Conservation (phyloP, 1,140 invertebrate species). For the Lepidurus couesii region DNA sequence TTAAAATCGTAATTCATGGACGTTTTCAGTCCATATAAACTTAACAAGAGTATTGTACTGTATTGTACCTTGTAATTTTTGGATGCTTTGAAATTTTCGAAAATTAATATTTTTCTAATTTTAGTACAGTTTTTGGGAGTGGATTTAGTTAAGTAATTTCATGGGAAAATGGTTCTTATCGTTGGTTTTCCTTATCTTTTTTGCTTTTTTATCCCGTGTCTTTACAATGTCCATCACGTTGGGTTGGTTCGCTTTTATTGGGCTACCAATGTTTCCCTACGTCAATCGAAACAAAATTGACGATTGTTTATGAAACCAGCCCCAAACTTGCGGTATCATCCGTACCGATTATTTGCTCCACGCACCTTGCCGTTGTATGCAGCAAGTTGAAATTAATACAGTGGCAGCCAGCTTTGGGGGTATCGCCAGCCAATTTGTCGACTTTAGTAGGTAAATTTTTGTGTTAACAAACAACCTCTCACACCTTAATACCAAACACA, state of each 20-base stretch:
- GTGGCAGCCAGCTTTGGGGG: slow-evolving; percentile 60
- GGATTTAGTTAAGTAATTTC: not conserved
- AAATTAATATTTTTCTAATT: no score
- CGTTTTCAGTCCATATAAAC: no score
- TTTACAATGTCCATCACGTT: not conserved
- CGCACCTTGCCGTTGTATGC: slow-evolving; percentile 37
- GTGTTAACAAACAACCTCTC: slow-evolving; percentile 25
- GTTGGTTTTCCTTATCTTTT: not conserved
- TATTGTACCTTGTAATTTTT: no score
- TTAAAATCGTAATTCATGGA: no score
- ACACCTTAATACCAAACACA: not conserved
- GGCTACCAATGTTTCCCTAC: not conserved
- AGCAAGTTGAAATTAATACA: slow-evolving; percentile 64
- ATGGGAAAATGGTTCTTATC: not conserved
- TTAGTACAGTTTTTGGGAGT: no score
- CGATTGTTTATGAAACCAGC: not conserved
- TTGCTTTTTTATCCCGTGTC: not conserved
- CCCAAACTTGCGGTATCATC: slow-evolving; percentile 4
- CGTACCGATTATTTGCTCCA: slow-evolving; percentile 8
- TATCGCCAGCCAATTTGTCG: slow-evolving; percentile 46
- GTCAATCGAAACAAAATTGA: not conserved
- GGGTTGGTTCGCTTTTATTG: not conserved
- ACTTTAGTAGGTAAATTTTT: slow-evolving; percentile 50
- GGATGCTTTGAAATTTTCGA: no score
- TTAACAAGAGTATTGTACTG: no score